These are phyloP conservation scores for Penaeus chinensis DNA, from an alignment of 1,140 invertebrate species.

Conservation along the genomic window DNA sequence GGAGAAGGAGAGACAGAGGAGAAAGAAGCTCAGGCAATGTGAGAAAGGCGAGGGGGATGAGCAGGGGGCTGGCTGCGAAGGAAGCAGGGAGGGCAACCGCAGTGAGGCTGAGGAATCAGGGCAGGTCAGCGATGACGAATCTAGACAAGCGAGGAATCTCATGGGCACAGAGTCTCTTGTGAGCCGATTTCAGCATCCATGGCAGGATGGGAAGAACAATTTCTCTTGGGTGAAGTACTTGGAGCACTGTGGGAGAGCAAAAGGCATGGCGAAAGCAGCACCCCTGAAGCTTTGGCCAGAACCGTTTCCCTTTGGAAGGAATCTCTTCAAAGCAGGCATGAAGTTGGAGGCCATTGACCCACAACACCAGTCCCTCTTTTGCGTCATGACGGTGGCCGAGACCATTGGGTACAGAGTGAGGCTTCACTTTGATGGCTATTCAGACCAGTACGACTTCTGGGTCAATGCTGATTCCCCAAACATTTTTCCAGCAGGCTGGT, in stretches of 20 bases:
- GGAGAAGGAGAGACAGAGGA: constrained; percentile 51
- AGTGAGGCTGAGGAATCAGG: neutral
- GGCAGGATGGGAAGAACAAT: constrained; percentile 52
- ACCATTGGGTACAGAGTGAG: constrained; percentile 81
- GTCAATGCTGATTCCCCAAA: constrained; percentile 89
- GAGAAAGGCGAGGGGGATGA: constrained; percentile 36
- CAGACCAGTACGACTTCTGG: constrained; percentile 93
- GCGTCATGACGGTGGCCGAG: constrained; percentile 87
- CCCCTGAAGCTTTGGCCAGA: constrained; percentile 84
- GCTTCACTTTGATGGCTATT: constrained; percentile 93
- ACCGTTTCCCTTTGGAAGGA: constrained; percentile 76
- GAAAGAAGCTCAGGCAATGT: constrained; percentile 35
- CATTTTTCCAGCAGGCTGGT: constrained; percentile 95
- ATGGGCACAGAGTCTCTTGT: neutral
- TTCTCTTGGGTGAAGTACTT: constrained; percentile 83
- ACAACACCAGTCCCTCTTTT: constrained; percentile 87
- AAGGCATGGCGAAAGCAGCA: constrained; percentile 77
- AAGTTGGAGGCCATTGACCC: constrained; percentile 95
- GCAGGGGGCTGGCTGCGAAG: constrained; percentile 17
- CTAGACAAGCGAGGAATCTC: constrained; percentile 2
- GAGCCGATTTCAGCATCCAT: constrained; percentile 40
- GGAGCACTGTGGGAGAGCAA: constrained; percentile 70
- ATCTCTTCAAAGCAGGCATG: constrained; percentile 79
- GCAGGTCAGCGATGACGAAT: constrained; percentile 27
- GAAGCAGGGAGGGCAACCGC: constrained; percentile 3